Percentiles rank a stretch among this genome's conserved stretches.
phyloP scores from a whole-genome alignment of 2,113 vertebrate genomes.

The Amphiprion ocellaris region DNA sequence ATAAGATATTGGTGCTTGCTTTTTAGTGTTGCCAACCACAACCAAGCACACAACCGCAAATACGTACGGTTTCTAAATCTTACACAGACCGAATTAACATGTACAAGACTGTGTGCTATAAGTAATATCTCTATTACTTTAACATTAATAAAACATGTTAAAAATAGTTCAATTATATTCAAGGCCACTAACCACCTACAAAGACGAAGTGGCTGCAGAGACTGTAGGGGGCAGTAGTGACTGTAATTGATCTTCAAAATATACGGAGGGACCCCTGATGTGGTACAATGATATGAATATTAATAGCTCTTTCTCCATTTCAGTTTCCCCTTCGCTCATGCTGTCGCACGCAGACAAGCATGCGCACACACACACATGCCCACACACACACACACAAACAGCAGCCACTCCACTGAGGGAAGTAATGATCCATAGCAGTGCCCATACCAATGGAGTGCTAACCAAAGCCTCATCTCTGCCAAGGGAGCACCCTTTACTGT shows the following conservation, averaged over 20 bases:
- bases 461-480: conserved; percentile 71
- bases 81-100: not conserved
- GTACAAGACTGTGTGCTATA: not conserved
- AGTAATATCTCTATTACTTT: conserved; percentile 16
- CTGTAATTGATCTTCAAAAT: conserved; percentile 58
- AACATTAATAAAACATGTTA: conserved; percentile 23
- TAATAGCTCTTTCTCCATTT: conserved; percentile 62
- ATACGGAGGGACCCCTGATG: conserved; percentile 51
- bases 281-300: conserved; percentile 66
- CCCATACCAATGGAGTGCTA: conserved; percentile 77
- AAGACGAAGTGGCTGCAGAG: conserved; percentile 24
- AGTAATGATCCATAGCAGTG: conserved; percentile 86
- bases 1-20: not conserved
- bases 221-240: conserved; percentile 80
- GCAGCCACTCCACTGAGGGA: conserved; percentile 56
- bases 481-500: conserved; percentile 77
- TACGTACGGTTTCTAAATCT: not conserved
- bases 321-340: conserved; percentile 52
- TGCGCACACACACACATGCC: not conserved
- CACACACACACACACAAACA: conserved; percentile 28
- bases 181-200: conserved; percentile 3
- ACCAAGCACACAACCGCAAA: not conserved
- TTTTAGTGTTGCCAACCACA: conserved; percentile 2
- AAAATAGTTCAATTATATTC: conserved; percentile 7
- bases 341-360: conserved; percentile 45